These are phyloP conservation scores for Diadema setosum DNA, from an alignment of 35 echinoderm and acorn worm species.

Conservation along the genomic window DNA sequence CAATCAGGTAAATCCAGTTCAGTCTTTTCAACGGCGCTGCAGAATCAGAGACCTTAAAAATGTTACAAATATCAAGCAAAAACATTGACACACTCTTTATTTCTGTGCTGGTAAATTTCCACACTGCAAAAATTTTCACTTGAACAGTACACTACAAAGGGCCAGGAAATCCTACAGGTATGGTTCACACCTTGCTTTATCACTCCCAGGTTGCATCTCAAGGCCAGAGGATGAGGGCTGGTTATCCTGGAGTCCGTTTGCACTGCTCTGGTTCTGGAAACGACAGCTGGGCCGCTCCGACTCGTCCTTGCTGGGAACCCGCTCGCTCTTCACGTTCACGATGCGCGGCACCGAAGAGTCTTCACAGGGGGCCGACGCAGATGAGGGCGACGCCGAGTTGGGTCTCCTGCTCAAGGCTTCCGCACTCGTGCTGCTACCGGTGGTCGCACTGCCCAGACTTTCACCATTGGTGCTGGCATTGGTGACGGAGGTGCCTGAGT, in stretches of 20 bases:
- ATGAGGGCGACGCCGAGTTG: neutral
- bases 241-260: neutral
- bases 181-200: neutral
- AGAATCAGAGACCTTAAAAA: too few species aligned
- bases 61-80: too few species aligned
- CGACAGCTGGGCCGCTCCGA: neutral
- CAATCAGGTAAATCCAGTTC: too few species aligned
- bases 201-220: constrained; percentile 8
- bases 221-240: neutral
- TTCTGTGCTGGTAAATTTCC: too few species aligned
- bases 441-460: neutral
- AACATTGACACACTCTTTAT: too few species aligned
- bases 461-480: neutral
- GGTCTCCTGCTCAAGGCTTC: neutral
- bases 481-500: neutral
- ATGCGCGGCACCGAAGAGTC: neutral
- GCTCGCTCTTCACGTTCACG: neutral
- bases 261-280: neutral
- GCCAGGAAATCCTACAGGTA: too few species aligned
- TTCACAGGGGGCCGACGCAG: neutral
- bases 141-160: too few species aligned
- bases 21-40: too few species aligned
- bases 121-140: too few species aligned
- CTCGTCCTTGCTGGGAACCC: neutral
- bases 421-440: neutral